Conservation (phyloP, 2,113 vertebrate species). For the Tursiops truncatus region DNA sequence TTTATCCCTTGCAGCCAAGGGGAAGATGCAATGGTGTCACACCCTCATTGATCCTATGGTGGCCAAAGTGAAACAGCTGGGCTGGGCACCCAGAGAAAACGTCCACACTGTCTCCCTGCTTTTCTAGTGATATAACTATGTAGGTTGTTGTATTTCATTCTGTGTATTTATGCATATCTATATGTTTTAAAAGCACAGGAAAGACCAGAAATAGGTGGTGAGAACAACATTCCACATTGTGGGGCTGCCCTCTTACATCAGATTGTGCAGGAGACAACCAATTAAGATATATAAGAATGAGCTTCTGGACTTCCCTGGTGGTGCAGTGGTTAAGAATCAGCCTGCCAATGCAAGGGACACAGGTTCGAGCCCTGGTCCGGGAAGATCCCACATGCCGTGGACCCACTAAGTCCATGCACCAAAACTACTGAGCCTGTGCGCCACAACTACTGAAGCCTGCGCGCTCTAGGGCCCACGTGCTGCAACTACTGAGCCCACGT, state of each 20-base stretch:
- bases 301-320: not conserved
- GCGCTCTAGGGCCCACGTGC: too few relatives aligned
- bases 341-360: too few relatives aligned
- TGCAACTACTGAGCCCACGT: too few relatives aligned
- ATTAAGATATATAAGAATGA: not conserved
- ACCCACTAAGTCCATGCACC: too few relatives aligned
- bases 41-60: not conserved
- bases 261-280: not conserved
- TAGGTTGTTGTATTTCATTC: constrained; percentile 45
- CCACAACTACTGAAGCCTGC: too few relatives aligned
- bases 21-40: not conserved
- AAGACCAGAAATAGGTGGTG: not conserved
- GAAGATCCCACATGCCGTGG: too few relatives aligned
- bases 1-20: not conserved
- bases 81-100: not conserved
- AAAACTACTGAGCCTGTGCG: too few relatives aligned
- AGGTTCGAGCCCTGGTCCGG: too few relatives aligned
- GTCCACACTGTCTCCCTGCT: not conserved
- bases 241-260: not conserved
- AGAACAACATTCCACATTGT: not conserved
- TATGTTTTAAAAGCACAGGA: not conserved
- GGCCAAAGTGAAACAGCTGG: not conserved
- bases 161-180: not conserved
- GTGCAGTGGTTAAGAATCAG: too few relatives aligned
- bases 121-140: constrained; percentile 45